Base-by-base conservation (phyloP, 2,113 vertebrate species). In the Pithys albifrons region DNA sequence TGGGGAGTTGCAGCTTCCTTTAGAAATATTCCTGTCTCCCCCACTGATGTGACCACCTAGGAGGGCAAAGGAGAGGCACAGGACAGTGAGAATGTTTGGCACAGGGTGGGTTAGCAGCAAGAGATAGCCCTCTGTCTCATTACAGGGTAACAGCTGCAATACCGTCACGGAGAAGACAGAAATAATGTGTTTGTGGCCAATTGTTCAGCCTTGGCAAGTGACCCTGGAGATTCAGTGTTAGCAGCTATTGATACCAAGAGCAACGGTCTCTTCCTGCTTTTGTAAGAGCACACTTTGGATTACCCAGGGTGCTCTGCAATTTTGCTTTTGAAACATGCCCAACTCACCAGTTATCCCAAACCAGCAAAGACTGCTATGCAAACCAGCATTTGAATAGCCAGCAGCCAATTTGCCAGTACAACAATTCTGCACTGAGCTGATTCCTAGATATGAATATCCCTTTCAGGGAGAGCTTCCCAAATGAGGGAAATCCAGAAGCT, bases 401-500 rank as follows among this genome's bases (percentile, higher is more conserved):
- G 71, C 78, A 93, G 95, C 92, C 81, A 95, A 51, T 96, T 97
- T 96, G 51, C 94, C 88, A 90, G 77, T 66, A 85, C 73, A 96
- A 95, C 89, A 96, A 84, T 39, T 91, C 93, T 83, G 41, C 96
- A 96, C 95, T 93, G 91, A 96, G 58, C 54, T 75, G 78, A 91
- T 93, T 96, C 96, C 93, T 91, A 92, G 93, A 83, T 96, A 94
- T 59, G 41, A 97, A 96, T 96, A 94, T 97, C 73, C 88, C 74
- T 96, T 96, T 97, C 96, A 97, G 91, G 86, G 87, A 94, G 85
- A 96, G 93, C 57, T 97, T 96, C 95, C 75, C 95, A 95, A 95
- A 95, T 49, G 90, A 97, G 96, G 96, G 72, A 45, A 82, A 96
- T 96, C 94, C 96, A 96, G 96, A 95, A 95, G 93, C 91, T 94